Percentiles rank a stretch among this genome's conserved stretches.
Conservation (phyloP, 2,113 vertebrate genomes). For the Istiophorus platypterus region DNA sequence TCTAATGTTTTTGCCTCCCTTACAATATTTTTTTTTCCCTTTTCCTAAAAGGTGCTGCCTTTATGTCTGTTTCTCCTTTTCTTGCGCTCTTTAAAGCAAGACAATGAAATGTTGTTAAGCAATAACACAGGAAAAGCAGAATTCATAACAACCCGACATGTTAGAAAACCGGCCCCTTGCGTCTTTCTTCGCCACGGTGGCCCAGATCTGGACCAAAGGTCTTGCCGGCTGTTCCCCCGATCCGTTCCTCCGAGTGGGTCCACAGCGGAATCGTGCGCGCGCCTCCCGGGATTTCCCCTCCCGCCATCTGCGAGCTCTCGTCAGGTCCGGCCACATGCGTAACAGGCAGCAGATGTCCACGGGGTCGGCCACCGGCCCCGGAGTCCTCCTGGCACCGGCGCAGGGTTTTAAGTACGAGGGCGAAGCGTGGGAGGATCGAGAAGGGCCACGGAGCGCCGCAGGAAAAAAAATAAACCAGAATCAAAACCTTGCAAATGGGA, state of each 20-base stretch:
- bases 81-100: too few relatives aligned
- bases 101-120: too few relatives aligned
- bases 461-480: conserved; percentile 46
- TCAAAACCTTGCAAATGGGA: conserved; percentile 47
- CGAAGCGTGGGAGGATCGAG: conserved; percentile 37
- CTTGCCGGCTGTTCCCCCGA: conserved; percentile 54
- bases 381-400: conserved; percentile 46
- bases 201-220: conserved; percentile 18
- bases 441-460: not conserved
- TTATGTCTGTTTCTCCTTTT: too few relatives aligned
- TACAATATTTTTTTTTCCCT: too few relatives aligned
- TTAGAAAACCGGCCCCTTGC: not conserved
- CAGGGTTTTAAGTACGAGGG: conserved; percentile 10
- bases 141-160: not conserved
- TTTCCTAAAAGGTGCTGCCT: too few relatives aligned
- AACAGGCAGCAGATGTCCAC: conserved; percentile 61
- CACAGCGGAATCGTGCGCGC: not conserved
- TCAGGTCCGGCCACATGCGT: conserved; percentile 45
- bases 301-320: conserved; percentile 48
- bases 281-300: conserved; percentile 52
- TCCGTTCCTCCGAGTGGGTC: conserved; percentile 10
- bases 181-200: not conserved
- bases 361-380: conserved; percentile 38
- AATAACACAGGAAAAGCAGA: not conserved
- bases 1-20: not conserved